These are phyloP conservation scores for Drosophila saltans DNA, from an alignment of 1,140 invertebrate species.

Conservation along the genomic window DNA sequence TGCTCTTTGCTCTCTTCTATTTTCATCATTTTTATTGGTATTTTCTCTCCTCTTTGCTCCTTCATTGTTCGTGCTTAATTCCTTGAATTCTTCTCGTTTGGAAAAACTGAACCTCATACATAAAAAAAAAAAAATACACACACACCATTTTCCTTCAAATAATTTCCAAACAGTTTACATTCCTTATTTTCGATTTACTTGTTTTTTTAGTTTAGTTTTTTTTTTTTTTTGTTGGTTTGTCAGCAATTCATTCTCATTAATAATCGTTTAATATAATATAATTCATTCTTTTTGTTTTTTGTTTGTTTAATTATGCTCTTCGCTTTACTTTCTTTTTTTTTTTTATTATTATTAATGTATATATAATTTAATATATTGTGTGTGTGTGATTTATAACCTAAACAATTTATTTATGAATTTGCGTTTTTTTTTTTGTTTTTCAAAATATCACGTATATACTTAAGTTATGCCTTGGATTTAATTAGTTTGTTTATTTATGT, in stretches of 20 bases:
- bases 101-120: constrained; percentile 37
- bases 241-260: constrained; percentile 12
- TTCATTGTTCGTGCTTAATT: constrained; percentile 26
- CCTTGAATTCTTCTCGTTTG: not conserved
- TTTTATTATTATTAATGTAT: constrained; percentile 57
- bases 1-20: constrained; percentile 53
- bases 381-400: constrained; percentile 62
- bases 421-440: constrained; percentile 53
- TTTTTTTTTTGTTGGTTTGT: constrained; percentile 8
- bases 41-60: constrained; percentile 23
- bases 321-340: constrained; percentile 21
- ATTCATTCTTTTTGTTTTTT: constrained; percentile 20
- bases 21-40: constrained; percentile 65
- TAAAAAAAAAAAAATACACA: constrained; percentile 18
- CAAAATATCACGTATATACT: constrained; percentile 82
- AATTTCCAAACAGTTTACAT: constrained; percentile 66
- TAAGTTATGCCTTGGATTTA: constrained; percentile 82
- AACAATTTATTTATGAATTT: constrained; percentile 80
- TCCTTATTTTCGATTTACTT: constrained; percentile 22
- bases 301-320: constrained; percentile 13
- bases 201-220: not conserved
- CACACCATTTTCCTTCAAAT: constrained; percentile 34
- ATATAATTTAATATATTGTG: constrained; percentile 52
- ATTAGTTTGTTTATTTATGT: constrained; percentile 54
- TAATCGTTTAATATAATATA: constrained; percentile 16